These are phyloP conservation scores for Abramis brama DNA, from an alignment of 2,113 vertebrate species.

Conservation along the genomic window DNA sequence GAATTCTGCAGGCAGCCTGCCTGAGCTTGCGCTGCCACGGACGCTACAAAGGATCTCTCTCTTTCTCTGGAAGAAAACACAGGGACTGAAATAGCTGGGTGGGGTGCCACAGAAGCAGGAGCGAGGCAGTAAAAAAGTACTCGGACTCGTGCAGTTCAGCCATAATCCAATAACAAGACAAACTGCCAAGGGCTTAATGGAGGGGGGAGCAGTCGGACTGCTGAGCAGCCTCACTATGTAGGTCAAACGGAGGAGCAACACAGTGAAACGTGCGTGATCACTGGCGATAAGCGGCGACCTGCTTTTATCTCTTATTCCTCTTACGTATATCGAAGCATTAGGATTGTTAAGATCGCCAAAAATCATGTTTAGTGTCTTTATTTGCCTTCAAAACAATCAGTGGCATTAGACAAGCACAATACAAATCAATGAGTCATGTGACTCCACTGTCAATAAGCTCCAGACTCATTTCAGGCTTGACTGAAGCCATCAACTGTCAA, in stretches of 20 bases:
- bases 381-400: slow-evolving; percentile 30
- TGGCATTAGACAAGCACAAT: slow-evolving; percentile 32
- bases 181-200: slow-evolving; percentile 70
- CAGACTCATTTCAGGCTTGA: slow-evolving; percentile 69
- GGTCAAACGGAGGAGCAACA: slow-evolving; percentile 69
- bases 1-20: slow-evolving; percentile 77
- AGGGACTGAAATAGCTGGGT: slow-evolving; percentile 62
- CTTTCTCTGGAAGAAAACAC: slow-evolving; percentile 46
- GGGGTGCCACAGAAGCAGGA: slow-evolving; percentile 57
- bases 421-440: slow-evolving; percentile 43
- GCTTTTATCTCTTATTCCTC: not conserved
- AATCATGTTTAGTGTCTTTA: not conserved
- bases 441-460: slow-evolving; percentile 31
- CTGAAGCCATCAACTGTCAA: not conserved
- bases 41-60: slow-evolving; percentile 48
- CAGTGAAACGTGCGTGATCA: slow-evolving; percentile 43
- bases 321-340: not conserved
- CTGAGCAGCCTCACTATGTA: slow-evolving; percentile 67
- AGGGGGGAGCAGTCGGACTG: slow-evolving; percentile 62
- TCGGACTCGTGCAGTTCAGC: slow-evolving; percentile 63
- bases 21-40: slow-evolving; percentile 66
- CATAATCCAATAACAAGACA: slow-evolving; percentile 69
- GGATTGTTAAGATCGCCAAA: not conserved
- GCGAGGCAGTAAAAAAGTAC: slow-evolving; percentile 59
- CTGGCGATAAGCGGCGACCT: not conserved